These are phyloP conservation scores for Lycocerus yunnanus DNA, from an alignment of 2,888 invertebrate genomes.

Conservation along the genomic window DNA sequence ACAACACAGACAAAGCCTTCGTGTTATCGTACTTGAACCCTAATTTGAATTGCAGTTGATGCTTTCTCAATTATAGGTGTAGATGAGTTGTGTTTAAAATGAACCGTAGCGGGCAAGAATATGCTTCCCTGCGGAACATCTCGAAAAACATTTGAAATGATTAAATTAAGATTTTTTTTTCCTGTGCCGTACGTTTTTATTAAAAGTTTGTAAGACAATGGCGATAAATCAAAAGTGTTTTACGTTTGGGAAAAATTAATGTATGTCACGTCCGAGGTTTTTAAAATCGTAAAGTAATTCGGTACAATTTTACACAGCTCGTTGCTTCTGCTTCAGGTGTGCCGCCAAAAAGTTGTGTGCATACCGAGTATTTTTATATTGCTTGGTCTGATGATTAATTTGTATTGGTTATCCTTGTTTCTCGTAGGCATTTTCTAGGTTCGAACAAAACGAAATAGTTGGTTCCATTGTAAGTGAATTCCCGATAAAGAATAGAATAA, in stretches of 20 bases:
- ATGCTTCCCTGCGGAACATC: no score
- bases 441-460: constrained; percentile 42
- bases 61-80: no score
- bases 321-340: background rate
- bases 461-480: constrained; percentile 47
- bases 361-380: background rate
- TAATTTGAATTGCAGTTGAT: no score
- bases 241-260: background rate
- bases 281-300: background rate
- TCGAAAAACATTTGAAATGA: no score
- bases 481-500: constrained; percentile 41
- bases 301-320: background rate
- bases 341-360: background rate
- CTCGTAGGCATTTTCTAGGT: constrained; percentile 9
- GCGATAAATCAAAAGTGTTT: background rate
- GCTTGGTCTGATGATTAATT: background rate
- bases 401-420: background rate
- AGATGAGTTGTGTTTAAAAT: no score
- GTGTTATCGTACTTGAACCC: no score
- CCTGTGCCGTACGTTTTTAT: background rate
- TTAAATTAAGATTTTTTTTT: no score
- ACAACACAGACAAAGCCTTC: no score
- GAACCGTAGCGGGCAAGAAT: no score
- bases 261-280: background rate
- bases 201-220: background rate